A percentile compares a stretch with the other conserved stretches of the same genome.
phyloP scores from a whole-genome alignment of 2,888 invertebrate genomes.

The Patella ulyssiponensis region DNA sequence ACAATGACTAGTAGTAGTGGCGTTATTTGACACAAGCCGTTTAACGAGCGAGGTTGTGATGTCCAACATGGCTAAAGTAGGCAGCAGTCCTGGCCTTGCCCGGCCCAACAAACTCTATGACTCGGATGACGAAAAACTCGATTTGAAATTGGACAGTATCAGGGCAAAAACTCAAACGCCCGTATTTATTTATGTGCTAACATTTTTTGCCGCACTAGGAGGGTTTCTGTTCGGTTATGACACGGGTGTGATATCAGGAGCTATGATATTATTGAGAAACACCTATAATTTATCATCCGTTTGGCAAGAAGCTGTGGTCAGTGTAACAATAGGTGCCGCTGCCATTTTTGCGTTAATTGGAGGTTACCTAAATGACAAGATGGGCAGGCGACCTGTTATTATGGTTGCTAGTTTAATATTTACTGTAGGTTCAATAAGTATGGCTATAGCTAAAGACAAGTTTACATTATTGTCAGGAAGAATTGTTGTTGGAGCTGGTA shows the following conservation, averaged over 20 bases:
- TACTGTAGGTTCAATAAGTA: slow-evolving; percentile 73
- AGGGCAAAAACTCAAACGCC: slow-evolving; percentile 50
- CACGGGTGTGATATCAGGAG: slow-evolving; percentile 75
- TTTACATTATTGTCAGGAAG: slow-evolving; percentile 72
- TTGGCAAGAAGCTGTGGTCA: slow-evolving; percentile 74
- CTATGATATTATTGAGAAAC: slow-evolving; percentile 72
- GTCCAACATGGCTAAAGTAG: slow-evolving; percentile 30
- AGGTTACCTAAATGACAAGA: slow-evolving; percentile 73
- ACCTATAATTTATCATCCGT: slow-evolving; percentile 51
- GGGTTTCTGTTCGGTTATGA: slow-evolving; percentile 76
- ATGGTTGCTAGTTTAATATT: slow-evolving; percentile 74
- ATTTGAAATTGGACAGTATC: slow-evolving; percentile 62
- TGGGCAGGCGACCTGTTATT: slow-evolving; percentile 75
- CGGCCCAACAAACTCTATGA: slow-evolving; percentile 59
- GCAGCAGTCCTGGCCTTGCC: slow-evolving; percentile 29
- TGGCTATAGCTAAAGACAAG: slow-evolving; percentile 72
- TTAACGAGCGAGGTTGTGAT: neutral
- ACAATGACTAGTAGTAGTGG: neutral
- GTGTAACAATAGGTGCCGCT: slow-evolving; percentile 73
- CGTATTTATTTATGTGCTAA: slow-evolving; percentile 68
- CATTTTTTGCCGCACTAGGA: slow-evolving; percentile 73
- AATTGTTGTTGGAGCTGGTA: slow-evolving; percentile 73
- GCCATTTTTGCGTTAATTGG: slow-evolving; percentile 73
- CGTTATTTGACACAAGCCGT: slow-evolving; percentile 7
- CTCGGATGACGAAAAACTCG: slow-evolving; percentile 57